A percentile compares a stretch with the other conserved stretches of the same genome.
Evolutionary conservation across 2,113 vertebrate species (phyloP).

Genomic region (Phaetusa simplex): DNA sequence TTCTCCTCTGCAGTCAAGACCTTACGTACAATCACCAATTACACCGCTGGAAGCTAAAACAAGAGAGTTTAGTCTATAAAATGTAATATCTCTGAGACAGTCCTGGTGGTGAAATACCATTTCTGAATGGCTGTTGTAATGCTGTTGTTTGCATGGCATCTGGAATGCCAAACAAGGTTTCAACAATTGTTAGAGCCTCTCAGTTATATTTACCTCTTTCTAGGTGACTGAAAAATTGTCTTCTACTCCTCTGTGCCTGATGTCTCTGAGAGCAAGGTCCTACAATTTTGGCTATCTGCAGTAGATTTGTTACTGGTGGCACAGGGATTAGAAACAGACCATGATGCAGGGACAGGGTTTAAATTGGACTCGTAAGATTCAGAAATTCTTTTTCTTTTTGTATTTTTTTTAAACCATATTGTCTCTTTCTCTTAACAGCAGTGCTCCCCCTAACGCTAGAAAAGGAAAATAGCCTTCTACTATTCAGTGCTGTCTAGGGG

Average conservation of each 20-base stretch:
- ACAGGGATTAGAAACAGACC: not conserved
- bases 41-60: not conserved
- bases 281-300: not conserved
- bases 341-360: not conserved
- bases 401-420: not conserved
- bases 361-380: not conserved
- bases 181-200: not conserved
- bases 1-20: not conserved
- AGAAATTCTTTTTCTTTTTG: not conserved
- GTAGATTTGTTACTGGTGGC: not conserved
- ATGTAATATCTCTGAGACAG: not conserved
- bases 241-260: not conserved
- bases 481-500: not conserved
- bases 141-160: not conserved
- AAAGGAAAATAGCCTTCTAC: not conserved
- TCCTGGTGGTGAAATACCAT: not conserved
- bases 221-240: not conserved
- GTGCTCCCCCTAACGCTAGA: slow-evolving; percentile 36
- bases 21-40: not conserved
- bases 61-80: not conserved
- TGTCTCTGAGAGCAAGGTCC: not conserved
- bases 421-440: not conserved
- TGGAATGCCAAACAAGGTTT: not conserved
- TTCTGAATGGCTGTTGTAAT: not conserved
- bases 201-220: not conserved